These are phyloP conservation scores for Tenebrosternarchus preto DNA, from an alignment of 2,113 vertebrate genomes.

Conservation along the genomic window DNA sequence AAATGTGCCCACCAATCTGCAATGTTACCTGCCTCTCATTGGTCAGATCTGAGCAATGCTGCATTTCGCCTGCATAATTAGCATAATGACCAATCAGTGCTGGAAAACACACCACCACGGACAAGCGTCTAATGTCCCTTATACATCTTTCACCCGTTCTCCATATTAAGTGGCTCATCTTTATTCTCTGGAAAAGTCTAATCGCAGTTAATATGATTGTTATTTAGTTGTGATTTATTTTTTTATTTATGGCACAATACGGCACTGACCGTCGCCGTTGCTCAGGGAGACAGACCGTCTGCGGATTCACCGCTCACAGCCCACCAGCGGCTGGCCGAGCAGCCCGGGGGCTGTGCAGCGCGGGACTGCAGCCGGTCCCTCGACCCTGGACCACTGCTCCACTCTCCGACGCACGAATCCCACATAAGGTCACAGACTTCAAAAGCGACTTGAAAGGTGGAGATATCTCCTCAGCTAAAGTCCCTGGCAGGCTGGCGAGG, in stretches of 20 bases:
- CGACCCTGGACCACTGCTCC: not conserved
- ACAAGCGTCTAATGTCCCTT: constrained; percentile 54
- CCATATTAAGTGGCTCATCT: constrained; percentile 35
- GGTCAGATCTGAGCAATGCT: constrained; percentile 44
- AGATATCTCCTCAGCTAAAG: constrained; percentile 65
- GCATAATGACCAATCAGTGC: constrained; percentile 50
- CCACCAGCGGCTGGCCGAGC: constrained; percentile 7
- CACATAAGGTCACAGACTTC: constrained; percentile 65
- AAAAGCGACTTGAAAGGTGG: constrained; percentile 73
- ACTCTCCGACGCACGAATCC: constrained; percentile 60
- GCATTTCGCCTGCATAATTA: constrained; percentile 55
- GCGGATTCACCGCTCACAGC: constrained; percentile 24
- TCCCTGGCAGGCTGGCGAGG: constrained; percentile 55
- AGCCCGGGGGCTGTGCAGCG: too few species aligned
- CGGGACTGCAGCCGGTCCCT: not conserved
- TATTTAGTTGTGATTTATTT: constrained; percentile 35
- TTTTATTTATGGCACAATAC: constrained; percentile 39
- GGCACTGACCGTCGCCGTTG: not conserved
- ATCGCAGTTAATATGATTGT: too few species aligned
- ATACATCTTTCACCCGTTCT: constrained; percentile 27
- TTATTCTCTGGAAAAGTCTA: constrained; percentile 34
- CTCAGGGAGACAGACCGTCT: constrained; percentile 4
- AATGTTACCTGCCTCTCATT: constrained; percentile 52
- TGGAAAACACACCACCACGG: constrained; percentile 57
- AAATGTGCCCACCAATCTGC: constrained; percentile 31